Evolutionary conservation across 2,888 invertebrate species (phyloP).

Genomic region (Himalopsyche kuldschensis): DNA sequence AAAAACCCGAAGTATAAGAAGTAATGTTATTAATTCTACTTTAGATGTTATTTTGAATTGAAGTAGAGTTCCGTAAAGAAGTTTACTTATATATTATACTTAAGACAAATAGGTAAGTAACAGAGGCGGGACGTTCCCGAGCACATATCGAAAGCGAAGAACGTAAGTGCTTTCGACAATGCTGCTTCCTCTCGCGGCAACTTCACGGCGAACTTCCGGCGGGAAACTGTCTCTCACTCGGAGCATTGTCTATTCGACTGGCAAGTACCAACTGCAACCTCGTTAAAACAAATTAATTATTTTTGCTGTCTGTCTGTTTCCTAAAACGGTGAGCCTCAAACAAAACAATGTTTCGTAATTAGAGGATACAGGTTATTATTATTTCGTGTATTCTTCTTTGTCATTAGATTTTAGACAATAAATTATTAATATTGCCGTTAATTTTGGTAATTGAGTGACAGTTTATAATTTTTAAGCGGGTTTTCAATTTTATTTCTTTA

Average conservation of each 20-base stretch:
- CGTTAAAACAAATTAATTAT: background rate
- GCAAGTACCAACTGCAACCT: background rate
- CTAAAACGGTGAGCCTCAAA: background rate
- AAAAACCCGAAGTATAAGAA: no score
- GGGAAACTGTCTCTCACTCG: background rate
- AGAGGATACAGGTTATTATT: background rate
- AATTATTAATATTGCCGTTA: no score
- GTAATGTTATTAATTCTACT: no score
- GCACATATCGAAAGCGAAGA: background rate
- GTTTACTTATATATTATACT: no score
- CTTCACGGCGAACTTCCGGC: background rate
- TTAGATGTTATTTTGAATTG: no score
- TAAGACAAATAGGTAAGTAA: background rate
- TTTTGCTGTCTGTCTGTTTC: background rate
- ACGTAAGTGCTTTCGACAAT: background rate
- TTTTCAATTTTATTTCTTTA: no score
- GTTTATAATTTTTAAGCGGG: no score
- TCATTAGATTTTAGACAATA: no score
- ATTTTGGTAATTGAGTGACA: no score
- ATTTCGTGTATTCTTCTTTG: no score
- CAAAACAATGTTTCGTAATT: background rate
- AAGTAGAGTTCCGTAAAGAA: no score
- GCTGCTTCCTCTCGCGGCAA: background rate
- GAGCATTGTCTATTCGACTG: background rate
- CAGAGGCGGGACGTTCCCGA: background rate